Evolutionary conservation across 2,797 vertebrate genomes (phyloP).

Genomic region (Synaphobranchus kaupii): DNA sequence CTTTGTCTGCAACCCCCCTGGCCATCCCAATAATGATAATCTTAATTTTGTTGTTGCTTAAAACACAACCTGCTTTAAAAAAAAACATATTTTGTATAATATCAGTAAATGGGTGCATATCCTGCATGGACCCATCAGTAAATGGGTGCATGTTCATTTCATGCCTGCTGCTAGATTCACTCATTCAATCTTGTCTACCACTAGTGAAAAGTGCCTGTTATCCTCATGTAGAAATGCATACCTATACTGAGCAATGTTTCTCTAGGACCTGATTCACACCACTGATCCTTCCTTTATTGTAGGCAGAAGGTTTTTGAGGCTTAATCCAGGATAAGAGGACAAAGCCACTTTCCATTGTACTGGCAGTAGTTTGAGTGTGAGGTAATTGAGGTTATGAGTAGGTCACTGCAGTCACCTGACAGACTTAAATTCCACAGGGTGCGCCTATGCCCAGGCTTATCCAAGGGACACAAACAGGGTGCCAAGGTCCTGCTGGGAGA

Average conservation of each 20-base stretch:
- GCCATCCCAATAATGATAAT: background rate
- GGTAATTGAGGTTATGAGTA: background rate
- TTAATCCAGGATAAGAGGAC: background rate
- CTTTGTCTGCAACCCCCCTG: background rate
- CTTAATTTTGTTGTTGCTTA: background rate
- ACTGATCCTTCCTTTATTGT: background rate
- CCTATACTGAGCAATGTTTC: background rate
- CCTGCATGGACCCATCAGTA: too few species aligned
- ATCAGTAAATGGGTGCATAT: background rate
- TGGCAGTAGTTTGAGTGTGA: background rate
- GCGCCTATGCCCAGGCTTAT: background rate
- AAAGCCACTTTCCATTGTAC: background rate
- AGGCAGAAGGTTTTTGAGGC: background rate
- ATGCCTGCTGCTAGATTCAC: background rate
- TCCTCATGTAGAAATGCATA: background rate
- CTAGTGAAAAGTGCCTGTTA: background rate
- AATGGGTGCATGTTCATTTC: background rate
- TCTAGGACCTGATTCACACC: background rate
- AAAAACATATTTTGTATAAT: too few species aligned
- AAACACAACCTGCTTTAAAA: background rate
- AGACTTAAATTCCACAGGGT: background rate
- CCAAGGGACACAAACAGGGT: background rate
- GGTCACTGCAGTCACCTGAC: background rate
- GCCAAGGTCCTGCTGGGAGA: background rate
- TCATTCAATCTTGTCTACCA: background rate